These are phyloP conservation scores for Melanotaenia maccullochi DNA, from an alignment of 2,797 vertebrate genomes.

Conservation along the genomic window DNA sequence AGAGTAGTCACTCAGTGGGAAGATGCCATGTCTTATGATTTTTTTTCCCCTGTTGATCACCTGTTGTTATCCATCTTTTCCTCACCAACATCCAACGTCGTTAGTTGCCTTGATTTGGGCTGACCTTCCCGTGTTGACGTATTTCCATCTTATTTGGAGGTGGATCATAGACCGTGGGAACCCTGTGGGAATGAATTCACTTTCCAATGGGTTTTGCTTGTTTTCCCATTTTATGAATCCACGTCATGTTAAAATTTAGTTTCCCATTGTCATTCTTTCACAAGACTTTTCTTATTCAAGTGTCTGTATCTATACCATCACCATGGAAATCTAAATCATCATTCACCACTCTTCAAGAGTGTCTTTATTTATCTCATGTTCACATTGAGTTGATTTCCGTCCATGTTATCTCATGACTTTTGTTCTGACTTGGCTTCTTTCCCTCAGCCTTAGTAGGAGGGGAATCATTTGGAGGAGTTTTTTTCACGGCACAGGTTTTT, in stretches of 20 bases:
- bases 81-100: conserved; percentile 61
- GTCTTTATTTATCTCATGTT: conserved; percentile 68
- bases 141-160: conserved; percentile 69
- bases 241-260: conserved; percentile 63
- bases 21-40: conserved; percentile 83
- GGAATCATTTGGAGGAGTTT: conserved; percentile 73
- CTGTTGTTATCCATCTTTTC: conserved; percentile 72
- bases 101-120: conserved; percentile 75
- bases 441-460: conserved; percentile 79
- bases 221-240: conserved; percentile 70
- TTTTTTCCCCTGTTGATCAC: conserved; percentile 71
- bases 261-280: conserved; percentile 69
- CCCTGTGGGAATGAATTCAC: conserved; percentile 57
- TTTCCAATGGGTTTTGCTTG: conserved; percentile 65
- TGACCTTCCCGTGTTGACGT: conserved; percentile 68
- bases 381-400: conserved; percentile 71
- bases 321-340: conserved; percentile 64
- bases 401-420: conserved; percentile 80
- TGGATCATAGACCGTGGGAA: conserved; percentile 70
- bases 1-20: conserved; percentile 80
- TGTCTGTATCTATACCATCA: conserved; percentile 60
- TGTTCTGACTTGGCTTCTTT: conserved; percentile 84
- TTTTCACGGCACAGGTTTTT: conserved; percentile 75
- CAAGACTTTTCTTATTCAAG: conserved; percentile 50
- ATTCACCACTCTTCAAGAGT: conserved; percentile 61